Percentiles rank a stretch among this genome's conserved stretches.
phyloP scores from a whole-genome alignment of 1,140 invertebrate genomes.

The Idris sp. region DNA sequence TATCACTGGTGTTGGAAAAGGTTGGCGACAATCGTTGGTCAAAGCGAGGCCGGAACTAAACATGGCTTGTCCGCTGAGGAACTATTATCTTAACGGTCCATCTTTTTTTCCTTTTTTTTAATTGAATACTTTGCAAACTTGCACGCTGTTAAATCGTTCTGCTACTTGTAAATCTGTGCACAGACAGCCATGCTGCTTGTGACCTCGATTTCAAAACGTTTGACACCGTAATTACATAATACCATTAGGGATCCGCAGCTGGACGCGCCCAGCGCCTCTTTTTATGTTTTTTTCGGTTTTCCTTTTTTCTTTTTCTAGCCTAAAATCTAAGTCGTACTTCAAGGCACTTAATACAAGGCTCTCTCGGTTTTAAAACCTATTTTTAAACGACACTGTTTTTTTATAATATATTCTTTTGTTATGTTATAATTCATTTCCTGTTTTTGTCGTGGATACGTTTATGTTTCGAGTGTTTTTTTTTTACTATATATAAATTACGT shows the following conservation, averaged over 20 bases:
- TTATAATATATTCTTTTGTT: conserved; percentile 5
- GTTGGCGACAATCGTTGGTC: conserved; percentile 50
- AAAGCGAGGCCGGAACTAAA: conserved; percentile 53
- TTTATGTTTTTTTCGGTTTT: too few species aligned
- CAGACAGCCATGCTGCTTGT: conserved; percentile 36
- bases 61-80: conserved; percentile 47
- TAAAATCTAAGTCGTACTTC: conserved; percentile 78
- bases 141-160: conserved; percentile 40
- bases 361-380: conserved; percentile 72
- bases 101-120: too few species aligned
- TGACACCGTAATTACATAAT: conserved; percentile 65
- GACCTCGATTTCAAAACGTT: conserved; percentile 44
- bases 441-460: conserved; percentile 61
- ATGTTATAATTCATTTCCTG: conserved; percentile 61
- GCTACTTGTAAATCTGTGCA: conserved; percentile 42
- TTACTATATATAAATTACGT: conserved; percentile 38
- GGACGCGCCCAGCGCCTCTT: conserved; percentile 76
- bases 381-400: conserved; percentile 55
- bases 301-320: too few species aligned
- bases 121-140: conserved; percentile 43
- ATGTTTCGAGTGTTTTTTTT: conserved; percentile 50
- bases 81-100: conserved; percentile 57
- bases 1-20: conserved; percentile 75
- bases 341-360: conserved; percentile 79
- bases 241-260: conserved; percentile 74